Evolutionary conservation across 2,797 vertebrate genomes (phyloP), one percentile per base, ranked within the genome.

Genomic region (Cirrhinus mrigala): DNA sequence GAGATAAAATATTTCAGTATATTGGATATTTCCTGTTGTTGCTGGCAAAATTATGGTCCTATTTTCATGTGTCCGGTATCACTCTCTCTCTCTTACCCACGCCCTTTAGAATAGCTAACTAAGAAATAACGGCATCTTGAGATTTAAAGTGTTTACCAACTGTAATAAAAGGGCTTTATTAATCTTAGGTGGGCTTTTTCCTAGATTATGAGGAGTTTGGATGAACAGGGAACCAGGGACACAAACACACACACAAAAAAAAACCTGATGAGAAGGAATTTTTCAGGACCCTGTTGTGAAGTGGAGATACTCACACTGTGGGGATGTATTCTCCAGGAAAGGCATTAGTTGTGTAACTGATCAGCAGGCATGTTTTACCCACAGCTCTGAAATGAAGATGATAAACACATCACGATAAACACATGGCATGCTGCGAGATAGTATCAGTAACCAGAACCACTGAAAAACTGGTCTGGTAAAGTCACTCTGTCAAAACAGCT

Each of bases 311-410:
- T 99, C 94, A 99, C 98, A 99, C 98, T 2, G 98, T 99, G 91
- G 98, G 98, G 93, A 99, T 99, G 87, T 99, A 99, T 88, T 99
- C 98, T 93, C 98, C 98, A 81, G 98, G 98, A 92, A 99, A 99
- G 4, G 98, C 98, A 96, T 99, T 99, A 95, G 98, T 99, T 70
- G 98, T 99, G 84, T 99, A 99, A 92, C 98, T 99, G 96, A 99
- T 99, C 93, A 99, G 97, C 87, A 99, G 95, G 94, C 98, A 99
- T 89, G 98, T 99, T 94, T 99, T 99, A 97, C 98, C 98, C 94
- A 99, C 98, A 94, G 98, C 98, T 92, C 97, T 98, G 94, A 66
- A 93, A 91, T 58, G 70, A 46, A 85, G 8, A 70, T 20, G 12
- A 46, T 74, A 50, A 66, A 83, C 18, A n/a, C 16, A 9, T 33